phyloP scores from a whole-genome alignment of 2,888 invertebrate genomes.

The Ichneumon xanthorius region DNA sequence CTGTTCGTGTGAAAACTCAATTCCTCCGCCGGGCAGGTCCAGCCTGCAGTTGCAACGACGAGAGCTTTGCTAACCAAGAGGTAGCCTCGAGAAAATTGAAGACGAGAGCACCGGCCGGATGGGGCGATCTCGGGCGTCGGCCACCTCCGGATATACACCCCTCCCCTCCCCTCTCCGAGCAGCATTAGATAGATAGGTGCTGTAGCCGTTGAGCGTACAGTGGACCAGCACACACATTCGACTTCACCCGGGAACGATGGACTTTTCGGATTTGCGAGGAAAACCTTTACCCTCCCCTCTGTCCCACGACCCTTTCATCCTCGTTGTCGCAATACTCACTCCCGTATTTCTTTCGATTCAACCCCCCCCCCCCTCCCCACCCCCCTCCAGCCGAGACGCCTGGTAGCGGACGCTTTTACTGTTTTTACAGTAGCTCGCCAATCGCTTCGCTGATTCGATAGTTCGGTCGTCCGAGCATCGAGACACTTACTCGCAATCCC shows the following conservation, averaged over 20 bases:
- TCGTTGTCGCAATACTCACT: neutral
- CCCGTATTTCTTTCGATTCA: neutral
- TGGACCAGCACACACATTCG: neutral
- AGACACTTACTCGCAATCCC: neutral
- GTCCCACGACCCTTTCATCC: neutral
- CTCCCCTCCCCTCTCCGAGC: no score
- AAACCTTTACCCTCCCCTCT: neutral
- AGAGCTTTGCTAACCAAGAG: conserved; percentile 34
- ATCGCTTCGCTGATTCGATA: conserved; percentile 1
- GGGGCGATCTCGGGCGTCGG: neutral
- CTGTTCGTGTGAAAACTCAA: conserved; percentile 54
- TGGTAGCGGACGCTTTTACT: neutral
- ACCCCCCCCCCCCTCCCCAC: no score
- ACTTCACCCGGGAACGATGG: neutral
- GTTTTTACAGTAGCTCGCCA: neutral
- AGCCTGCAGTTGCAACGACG: conserved; percentile 11
- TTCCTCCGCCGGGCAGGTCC: conserved; percentile 25
- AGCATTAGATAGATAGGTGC: neutral
- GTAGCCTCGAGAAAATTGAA: conserved; percentile 58
- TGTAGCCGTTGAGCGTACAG: neutral
- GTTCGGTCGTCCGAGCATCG: neutral
- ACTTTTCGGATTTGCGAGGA: conserved; percentile 13
- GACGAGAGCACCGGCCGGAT: conserved; percentile 10
- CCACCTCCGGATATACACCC: conserved; percentile 8
- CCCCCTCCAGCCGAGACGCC: no score